These are phyloP conservation scores for Bothrops alternatus DNA, from an alignment of 2,797 vertebrate genomes.

Conservation along the genomic window DNA sequence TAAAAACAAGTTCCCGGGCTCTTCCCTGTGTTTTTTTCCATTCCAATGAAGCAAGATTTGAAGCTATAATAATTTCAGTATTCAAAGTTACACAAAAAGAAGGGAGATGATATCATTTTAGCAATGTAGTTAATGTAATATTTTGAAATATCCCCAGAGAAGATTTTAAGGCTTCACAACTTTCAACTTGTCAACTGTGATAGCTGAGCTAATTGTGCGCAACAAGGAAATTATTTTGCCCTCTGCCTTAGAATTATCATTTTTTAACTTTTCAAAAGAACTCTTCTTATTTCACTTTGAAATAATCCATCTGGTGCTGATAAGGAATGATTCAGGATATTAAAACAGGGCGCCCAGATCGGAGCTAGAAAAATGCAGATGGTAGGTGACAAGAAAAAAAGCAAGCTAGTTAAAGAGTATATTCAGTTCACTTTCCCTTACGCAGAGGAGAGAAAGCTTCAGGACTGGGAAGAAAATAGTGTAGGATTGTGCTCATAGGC, in stretches of 20 bases:
- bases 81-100: neutral
- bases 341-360: neutral
- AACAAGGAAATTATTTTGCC: conserved; percentile 41
- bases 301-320: neutral
- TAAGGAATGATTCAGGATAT: neutral
- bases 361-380: neutral
- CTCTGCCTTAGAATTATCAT: conserved; percentile 33
- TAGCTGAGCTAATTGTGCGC: conserved; percentile 37
- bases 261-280: conserved; percentile 38
- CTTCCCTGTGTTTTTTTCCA: neutral
- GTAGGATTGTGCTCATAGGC: neutral
- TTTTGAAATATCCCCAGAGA: neutral
- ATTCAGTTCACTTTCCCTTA: neutral
- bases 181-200: conserved; percentile 33
- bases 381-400: neutral
- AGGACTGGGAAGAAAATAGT: neutral
- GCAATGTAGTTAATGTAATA: neutral
- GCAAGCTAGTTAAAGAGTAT: neutral
- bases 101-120: neutral
- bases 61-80: neutral
- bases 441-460: neutral
- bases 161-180: conserved; percentile 22
- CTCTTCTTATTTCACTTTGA: neutral
- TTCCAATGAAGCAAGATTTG: neutral
- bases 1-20: conserved; percentile 7